Base-by-base conservation (phyloP, 1,140 invertebrate species). In the Habropoda laboriosa region DNA sequence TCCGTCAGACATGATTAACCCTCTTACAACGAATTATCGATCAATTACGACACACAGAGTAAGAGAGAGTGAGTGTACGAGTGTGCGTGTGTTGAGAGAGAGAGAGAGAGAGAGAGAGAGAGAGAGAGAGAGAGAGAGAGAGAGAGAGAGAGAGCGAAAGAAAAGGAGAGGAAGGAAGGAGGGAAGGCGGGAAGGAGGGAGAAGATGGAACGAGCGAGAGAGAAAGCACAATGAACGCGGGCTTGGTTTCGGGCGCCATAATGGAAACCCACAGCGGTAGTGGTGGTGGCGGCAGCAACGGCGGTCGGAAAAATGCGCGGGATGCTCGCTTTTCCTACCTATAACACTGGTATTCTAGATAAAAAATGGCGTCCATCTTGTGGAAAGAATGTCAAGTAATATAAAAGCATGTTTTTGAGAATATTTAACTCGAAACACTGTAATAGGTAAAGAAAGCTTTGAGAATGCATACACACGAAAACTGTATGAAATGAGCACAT, bases 271-370 rank as follows among this genome's bases (percentile, higher is more conserved):
- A 63, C 76, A 67, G 51, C 73, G 67, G 75, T 40, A 70, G 57
- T 74, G 78, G 74, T 64, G 82, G 78, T 68, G 72, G 71, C 80
- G 66, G 42, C 49, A 61, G 55, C 79, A 51, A 61, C 67, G 74
- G 24, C 67, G 75, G 63, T 81, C 67, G 86, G 80, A 87, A 89
- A 92, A 91, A 90, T 90, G 89, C 89, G 89, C 90, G 91, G 90
- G 89, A 91, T 85, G 79, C 60, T 61, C 68, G 67, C 58, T 86
- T 86, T 87, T 79, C 82, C 64, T 68, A 63, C 60, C 79, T 76
- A 71, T 51, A 66, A 82, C 49, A 53, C 63, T 74, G 73, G 81
- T 63, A 55, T 75, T 40, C 24, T 71, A 74, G 40, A 75, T 75
- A 86, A 88, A 90, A 89, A 88, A 90, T 91, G 89, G 87, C 89